Conservation (phyloP, 2,113 vertebrate genomes). For the Dasyornis broadbenti region DNA sequence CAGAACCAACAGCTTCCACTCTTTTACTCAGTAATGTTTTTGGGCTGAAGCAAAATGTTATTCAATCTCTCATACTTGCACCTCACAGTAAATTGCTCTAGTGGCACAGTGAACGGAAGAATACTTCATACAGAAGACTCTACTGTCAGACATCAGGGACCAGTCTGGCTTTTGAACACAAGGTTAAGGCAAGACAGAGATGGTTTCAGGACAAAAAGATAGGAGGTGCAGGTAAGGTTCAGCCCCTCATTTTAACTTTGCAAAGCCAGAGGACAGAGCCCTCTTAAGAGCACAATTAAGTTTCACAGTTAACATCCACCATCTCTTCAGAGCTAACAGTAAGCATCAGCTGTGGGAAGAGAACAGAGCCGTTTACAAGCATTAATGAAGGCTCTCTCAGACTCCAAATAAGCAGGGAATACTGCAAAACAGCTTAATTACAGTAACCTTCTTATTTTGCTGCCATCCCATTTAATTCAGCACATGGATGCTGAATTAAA, state of each 20-base stretch:
- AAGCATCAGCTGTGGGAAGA: neutral
- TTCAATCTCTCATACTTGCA: neutral
- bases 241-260: neutral
- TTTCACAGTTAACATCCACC: neutral
- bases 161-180: neutral
- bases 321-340: neutral
- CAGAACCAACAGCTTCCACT: too few species aligned
- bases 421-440: neutral
- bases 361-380: neutral
- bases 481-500: neutral
- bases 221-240: neutral
- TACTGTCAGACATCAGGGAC: neutral
- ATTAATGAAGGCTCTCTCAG: neutral
- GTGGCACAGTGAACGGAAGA: neutral
- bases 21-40: too few species aligned
- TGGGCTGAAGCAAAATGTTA: too few species aligned
- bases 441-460: neutral
- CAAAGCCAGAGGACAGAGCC: neutral
- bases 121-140: neutral
- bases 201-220: neutral
- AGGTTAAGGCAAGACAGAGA: neutral
- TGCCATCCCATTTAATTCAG: neutral
- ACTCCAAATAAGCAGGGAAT: neutral
- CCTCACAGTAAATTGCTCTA: neutral
- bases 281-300: neutral